Percentiles rank a stretch among this genome's conserved stretches.
Evolutionary conservation across 1,140 invertebrate species (phyloP).

Genomic region (Pseudomyrmex flavicornis): DNA sequence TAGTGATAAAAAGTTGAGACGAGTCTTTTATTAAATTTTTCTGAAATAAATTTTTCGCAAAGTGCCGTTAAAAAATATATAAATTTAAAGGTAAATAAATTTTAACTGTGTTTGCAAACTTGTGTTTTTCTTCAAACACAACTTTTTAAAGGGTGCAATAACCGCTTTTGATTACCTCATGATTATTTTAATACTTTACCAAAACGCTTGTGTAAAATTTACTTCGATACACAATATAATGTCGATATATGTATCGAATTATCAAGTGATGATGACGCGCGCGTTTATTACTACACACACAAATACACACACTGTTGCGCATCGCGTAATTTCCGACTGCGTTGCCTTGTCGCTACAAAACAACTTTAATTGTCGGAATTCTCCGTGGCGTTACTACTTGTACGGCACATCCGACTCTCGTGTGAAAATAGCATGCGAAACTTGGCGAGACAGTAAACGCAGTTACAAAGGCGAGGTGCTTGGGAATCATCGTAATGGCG

Average conservation of each 20-base stretch:
- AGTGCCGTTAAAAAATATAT: not conserved
- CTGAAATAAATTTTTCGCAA: too few relatives aligned
- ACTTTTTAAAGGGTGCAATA: not conserved
- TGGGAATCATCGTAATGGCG: constrained; percentile 63
- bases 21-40: too few relatives aligned
- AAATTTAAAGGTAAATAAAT: not conserved
- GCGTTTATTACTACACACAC: too few relatives aligned
- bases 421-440: constrained; percentile 67
- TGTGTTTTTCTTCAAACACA: not conserved
- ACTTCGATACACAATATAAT: constrained; percentile 5
- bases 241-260: constrained; percentile 28
- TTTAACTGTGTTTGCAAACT: too few relatives aligned
- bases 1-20: too few relatives aligned
- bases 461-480: constrained; percentile 62
- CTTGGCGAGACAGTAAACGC: constrained; percentile 64
- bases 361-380: constrained; percentile 69
- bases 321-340: constrained; percentile 52
- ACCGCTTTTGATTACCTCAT: not conserved
- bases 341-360: constrained; percentile 48
- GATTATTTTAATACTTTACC: constrained; percentile 6
- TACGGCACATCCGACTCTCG: constrained; percentile 44
- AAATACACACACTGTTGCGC: not conserved
- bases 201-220: not conserved
- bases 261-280: constrained; percentile 33
- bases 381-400: constrained; percentile 52